These are phyloP conservation scores for Holacanthella duospinosa DNA, from an alignment of 2,888 invertebrate genomes.

Conservation along the genomic window DNA sequence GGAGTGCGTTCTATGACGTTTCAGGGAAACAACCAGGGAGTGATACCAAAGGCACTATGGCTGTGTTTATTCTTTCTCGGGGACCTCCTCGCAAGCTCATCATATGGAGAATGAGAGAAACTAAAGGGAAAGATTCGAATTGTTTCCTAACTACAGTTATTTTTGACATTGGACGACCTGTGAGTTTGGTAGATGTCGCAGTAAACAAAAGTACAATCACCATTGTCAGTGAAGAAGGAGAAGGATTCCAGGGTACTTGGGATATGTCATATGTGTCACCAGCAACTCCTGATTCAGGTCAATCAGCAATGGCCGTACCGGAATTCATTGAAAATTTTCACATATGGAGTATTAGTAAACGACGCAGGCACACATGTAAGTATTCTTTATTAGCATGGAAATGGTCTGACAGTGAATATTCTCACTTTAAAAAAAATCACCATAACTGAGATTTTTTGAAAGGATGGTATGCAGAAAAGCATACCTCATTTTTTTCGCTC, in stretches of 20 bases:
- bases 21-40: not conserved
- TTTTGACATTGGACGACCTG: not conserved
- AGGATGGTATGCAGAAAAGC: too few species aligned
- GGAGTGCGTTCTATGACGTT: not conserved
- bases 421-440: too few species aligned
- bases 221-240: not conserved
- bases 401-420: too few species aligned
- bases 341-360: too few species aligned
- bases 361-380: too few species aligned
- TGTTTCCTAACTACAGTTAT: not conserved
- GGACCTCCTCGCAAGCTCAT: not conserved
- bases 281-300: too few species aligned
- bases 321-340: too few species aligned
- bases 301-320: too few species aligned
- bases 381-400: too few species aligned
- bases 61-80: not conserved
- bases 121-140: not conserved
- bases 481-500: too few species aligned
- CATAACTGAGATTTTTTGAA: too few species aligned
- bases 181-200: not conserved
- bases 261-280: too few species aligned
- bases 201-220: not conserved
- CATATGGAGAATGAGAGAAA: not conserved
- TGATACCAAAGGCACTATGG: not conserved
- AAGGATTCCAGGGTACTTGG: not conserved